A percentile compares a stretch with the other conserved stretches of the same genome.
Evolutionary conservation across 2,888 invertebrate genomes (phyloP).

Genomic region (Congeria kusceri): DNA sequence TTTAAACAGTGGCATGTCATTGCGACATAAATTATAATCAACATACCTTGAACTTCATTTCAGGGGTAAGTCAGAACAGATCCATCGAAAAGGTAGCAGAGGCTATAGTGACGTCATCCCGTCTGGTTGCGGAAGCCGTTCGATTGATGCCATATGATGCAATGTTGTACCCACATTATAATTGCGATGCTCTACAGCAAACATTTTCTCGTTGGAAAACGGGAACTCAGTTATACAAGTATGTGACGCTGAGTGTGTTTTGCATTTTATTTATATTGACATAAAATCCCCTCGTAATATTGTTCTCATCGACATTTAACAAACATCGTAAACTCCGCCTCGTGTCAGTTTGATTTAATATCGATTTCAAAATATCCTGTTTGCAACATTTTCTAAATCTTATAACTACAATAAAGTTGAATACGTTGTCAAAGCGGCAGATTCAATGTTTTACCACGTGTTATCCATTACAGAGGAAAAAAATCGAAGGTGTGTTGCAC

Average conservation of each 20-base stretch:
- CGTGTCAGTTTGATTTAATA: no score
- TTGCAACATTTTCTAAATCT: no score
- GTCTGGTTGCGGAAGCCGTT: constrained; percentile 62
- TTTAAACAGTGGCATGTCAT: no score
- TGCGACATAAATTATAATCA: no score
- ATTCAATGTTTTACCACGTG: no score
- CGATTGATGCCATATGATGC: constrained; percentile 32
- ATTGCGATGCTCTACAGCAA: constrained; percentile 25
- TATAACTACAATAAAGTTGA: no score
- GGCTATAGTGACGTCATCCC: constrained; percentile 59
- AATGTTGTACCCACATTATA: constrained; percentile 21
- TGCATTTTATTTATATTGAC: neutral
- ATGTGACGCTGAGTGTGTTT: neutral
- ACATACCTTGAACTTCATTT: no score
- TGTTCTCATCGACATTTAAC: no score
- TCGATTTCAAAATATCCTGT: no score
- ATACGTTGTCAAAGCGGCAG: no score
- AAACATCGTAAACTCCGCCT: no score
- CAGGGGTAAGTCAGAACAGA: constrained; percentile 41
- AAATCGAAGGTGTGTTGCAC: neutral
- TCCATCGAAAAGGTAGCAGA: constrained; percentile 49
- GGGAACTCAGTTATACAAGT: constrained; percentile 69
- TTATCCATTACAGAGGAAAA: neutral
- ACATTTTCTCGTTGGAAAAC: constrained; percentile 57
- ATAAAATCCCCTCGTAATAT: no score